Conservation (phyloP, 1,140 invertebrate genomes). For the Ectropis grisescens region DNA sequence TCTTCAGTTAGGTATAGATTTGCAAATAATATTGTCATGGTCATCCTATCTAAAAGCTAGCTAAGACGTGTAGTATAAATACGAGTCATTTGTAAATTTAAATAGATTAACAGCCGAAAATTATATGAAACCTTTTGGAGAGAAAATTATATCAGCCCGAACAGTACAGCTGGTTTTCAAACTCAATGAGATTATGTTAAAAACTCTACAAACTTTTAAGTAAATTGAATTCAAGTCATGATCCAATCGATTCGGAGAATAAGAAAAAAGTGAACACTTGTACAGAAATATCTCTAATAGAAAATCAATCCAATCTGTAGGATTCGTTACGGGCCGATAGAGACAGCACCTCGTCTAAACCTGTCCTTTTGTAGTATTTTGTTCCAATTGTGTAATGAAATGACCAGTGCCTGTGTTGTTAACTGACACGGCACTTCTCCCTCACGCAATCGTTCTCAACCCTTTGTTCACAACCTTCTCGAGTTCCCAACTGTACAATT, state of each 20-base stretch:
- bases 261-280: no score
- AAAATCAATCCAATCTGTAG: constrained; percentile 51
- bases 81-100: no score
- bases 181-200: no score
- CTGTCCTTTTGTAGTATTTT: constrained; percentile 5
- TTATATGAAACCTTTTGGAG: no score
- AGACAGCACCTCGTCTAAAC: constrained; percentile 17
- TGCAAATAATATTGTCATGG: no score
- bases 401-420: neutral
- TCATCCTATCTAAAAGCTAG: no score
- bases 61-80: no score
- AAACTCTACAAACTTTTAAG: no score
- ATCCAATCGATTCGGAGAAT: constrained; percentile 41
- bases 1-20: no score
- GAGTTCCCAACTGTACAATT: constrained; percentile 36
- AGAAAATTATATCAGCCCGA: no score
- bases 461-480: constrained; percentile 50
- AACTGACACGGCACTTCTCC: neutral
- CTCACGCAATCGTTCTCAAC: constrained; percentile 13
- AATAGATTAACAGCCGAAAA: no score
- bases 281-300: constrained; percentile 33
- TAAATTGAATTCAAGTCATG: constrained; percentile 36
- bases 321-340: constrained; percentile 38
- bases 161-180: no score
- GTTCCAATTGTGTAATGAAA: constrained; percentile 4